These are phyloP conservation scores for Aurelia coerulea DNA, from an alignment of 30 jellyfish, hydroid and myxozoan species.

Conservation along the genomic window DNA sequence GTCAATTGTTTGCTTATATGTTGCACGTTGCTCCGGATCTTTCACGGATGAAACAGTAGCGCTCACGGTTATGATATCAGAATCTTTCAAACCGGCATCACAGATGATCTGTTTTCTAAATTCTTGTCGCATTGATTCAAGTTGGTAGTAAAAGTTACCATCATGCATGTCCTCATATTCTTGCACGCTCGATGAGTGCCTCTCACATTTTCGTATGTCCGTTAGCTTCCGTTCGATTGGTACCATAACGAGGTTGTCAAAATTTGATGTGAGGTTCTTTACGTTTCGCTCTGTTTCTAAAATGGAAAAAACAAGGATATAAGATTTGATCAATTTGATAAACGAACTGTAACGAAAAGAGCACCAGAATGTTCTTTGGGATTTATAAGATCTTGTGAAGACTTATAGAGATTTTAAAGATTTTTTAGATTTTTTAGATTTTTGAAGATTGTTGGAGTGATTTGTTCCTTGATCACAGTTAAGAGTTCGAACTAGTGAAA, in stretches of 20 bases:
- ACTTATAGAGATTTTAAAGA: too few relatives aligned
- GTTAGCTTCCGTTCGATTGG: conserved; percentile 29
- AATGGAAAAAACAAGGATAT: not conserved
- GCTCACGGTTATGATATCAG: conserved; percentile 21
- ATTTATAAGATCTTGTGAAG: too few relatives aligned
- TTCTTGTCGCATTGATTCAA: conserved; percentile 37
- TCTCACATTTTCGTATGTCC: conserved; percentile 15
- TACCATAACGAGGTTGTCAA: conserved; percentile 2
- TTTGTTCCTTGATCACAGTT: too few relatives aligned
- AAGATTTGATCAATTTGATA: not conserved
- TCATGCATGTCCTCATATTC: conserved; percentile 55
- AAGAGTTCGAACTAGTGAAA: too few relatives aligned
- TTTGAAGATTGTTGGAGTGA: too few relatives aligned
- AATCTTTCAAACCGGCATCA: not conserved
- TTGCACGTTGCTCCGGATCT: not conserved
- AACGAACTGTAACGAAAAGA: not conserved
- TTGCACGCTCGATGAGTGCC: conserved; percentile 33
- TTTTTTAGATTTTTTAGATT: too few relatives aligned
- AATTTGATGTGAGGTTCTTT: conserved; percentile 1
- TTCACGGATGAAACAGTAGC: conserved; percentile 15
- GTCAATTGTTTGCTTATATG: not conserved
- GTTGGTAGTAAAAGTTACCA: conserved; percentile 58
- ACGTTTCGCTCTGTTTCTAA: conserved; percentile 44
- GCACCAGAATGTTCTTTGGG: too few relatives aligned
- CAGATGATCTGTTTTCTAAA: conserved; percentile 5